These are phyloP conservation scores for Coregonus suidteri DNA, from an alignment of 2,797 vertebrate genomes.

Conservation along the genomic window DNA sequence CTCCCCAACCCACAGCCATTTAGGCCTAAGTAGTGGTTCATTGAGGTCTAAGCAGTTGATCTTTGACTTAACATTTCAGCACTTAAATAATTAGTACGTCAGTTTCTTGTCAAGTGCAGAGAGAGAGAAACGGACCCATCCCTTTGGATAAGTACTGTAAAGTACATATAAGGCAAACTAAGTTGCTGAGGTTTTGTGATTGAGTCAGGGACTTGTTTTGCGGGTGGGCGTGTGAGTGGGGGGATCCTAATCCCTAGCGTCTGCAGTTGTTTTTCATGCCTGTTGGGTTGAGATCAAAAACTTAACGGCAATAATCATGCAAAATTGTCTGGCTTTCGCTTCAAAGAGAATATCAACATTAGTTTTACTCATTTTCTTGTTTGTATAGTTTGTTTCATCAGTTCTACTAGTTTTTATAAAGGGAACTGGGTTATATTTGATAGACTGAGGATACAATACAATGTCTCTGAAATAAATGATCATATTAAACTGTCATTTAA, in stretches of 20 bases:
- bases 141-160: conserved; percentile 52
- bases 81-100: neutral
- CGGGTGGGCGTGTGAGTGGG: conserved; percentile 73
- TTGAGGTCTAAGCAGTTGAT: conserved; percentile 50
- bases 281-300: conserved; percentile 76
- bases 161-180: conserved; percentile 65
- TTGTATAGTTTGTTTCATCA: conserved; percentile 62
- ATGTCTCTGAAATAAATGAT: too few species aligned
- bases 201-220: conserved; percentile 75
- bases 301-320: conserved; percentile 71
- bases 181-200: conserved; percentile 75
- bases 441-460: neutral
- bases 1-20: neutral
- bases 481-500: too few species aligned
- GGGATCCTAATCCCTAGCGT: conserved; percentile 73
- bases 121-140: conserved; percentile 54
- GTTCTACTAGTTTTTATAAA: neutral
- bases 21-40: conserved; percentile 1
- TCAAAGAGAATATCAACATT: conserved; percentile 72
- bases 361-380: conserved; percentile 60
- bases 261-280: conserved; percentile 71
- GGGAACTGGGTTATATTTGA: neutral
- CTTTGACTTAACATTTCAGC: neutral
- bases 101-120: conserved; percentile 45
- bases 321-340: conserved; percentile 64